A percentile compares a stretch with the other conserved stretches of the same genome.
phyloP scores from a whole-genome alignment of 2,797 vertebrate genomes.

The Lepilemur septentrionalis region DNA sequence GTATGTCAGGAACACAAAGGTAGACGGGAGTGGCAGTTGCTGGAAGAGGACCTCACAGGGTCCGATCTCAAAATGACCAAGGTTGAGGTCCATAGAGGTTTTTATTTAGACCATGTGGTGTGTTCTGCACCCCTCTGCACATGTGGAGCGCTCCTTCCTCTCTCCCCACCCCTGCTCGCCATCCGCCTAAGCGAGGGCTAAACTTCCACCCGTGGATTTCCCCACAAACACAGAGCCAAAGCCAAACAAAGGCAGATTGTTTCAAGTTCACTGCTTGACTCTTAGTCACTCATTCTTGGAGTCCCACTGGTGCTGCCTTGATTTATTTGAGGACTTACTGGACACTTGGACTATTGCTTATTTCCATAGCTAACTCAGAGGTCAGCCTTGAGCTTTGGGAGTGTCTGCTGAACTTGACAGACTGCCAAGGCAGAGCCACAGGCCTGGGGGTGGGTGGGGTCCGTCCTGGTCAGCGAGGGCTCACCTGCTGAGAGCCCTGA shows the following conservation, averaged over 20 bases:
- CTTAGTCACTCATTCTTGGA: neutral
- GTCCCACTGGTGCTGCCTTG: neutral
- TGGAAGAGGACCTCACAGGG: neutral
- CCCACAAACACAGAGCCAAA: slow-evolving; percentile 26
- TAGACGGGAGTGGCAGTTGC: neutral
- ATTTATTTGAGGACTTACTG: neutral
- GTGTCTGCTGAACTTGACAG: neutral
- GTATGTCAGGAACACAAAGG: neutral
- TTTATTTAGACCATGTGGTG: neutral
- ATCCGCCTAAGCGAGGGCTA: neutral
- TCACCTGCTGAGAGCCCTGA: neutral
- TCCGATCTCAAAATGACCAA: too few relatives aligned
- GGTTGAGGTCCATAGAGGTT: neutral
- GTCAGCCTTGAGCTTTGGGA: slow-evolving; percentile 5
- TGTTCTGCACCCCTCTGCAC: rapidly evolving
- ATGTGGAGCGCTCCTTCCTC: neutral
- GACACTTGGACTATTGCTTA: neutral
- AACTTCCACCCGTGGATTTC: slow-evolving; percentile 9
- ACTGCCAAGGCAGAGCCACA: neutral
- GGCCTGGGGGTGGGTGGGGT: neutral
- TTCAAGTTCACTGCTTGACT: neutral
- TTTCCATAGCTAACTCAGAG: neutral
- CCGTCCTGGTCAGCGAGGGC: neutral
- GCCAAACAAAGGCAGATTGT: slow-evolving; percentile 42
- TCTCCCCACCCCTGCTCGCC: neutral